phyloP scores from a whole-genome alignment of 2,113 vertebrate genomes.

The Fregata magnificens region DNA sequence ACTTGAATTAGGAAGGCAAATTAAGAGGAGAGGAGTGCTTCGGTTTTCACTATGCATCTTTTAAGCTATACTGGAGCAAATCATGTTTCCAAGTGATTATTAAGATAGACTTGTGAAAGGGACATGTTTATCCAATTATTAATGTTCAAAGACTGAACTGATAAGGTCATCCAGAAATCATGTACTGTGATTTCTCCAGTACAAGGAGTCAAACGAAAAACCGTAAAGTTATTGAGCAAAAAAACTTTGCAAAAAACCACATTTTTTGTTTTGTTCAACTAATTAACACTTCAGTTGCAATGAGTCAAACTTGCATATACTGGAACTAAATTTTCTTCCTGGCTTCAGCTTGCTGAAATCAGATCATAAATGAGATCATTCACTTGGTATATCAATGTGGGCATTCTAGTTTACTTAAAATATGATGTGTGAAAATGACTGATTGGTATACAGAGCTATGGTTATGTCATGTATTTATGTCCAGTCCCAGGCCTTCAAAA shows the following conservation, averaged over 20 bases:
- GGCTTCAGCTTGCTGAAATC: constrained; percentile 12
- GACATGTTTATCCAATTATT: not conserved
- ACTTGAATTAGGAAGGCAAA: not conserved
- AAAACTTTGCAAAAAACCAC: not conserved
- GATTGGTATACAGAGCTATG: not conserved
- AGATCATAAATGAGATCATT: constrained; percentile 19
- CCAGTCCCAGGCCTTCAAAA: not conserved
- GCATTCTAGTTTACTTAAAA: not conserved
- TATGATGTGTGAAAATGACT: not conserved
- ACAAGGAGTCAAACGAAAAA: not conserved
- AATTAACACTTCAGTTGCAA: constrained; percentile 38
- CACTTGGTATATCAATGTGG: not conserved
- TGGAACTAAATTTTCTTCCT: constrained; percentile 16
- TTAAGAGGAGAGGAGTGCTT: not conserved
- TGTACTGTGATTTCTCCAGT: not conserved
- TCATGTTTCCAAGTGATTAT: not conserved
- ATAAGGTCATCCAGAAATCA: not conserved
- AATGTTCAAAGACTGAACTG: not conserved
- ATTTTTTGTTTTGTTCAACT: constrained; percentile 2
- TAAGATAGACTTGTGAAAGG: not conserved
- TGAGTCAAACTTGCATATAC: constrained; percentile 19
- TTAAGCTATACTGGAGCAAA: not conserved
- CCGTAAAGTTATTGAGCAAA: not conserved
- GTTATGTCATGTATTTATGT: not conserved
- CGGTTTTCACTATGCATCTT: not conserved